Evolutionary conservation across 1,140 invertebrate genomes (phyloP).

Genomic region (Hydropsyche tenuis): DNA sequence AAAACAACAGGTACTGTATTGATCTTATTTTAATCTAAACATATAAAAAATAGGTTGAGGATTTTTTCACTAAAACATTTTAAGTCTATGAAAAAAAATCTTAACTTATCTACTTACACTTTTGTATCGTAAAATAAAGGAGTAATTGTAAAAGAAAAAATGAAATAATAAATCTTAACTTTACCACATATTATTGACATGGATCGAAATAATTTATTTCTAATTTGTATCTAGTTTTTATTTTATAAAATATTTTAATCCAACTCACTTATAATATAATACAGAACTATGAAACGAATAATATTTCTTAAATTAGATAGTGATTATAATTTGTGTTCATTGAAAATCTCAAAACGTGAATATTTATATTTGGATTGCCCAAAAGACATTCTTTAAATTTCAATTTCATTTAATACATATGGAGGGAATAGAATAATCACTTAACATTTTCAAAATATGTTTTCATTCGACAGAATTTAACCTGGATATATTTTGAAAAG

Average conservation of each 20-base stretch:
- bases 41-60: too few relatives aligned
- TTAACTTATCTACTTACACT: not conserved
- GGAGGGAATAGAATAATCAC: conserved; percentile 17
- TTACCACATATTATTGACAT: not conserved
- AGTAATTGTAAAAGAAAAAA: not conserved
- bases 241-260: too few relatives aligned
- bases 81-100: not conserved
- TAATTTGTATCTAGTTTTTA: too few relatives aligned
- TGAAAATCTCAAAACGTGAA: too few relatives aligned
- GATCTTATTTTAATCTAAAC: not conserved
- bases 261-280: too few relatives aligned
- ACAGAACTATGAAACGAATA: too few relatives aligned
- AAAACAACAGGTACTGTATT: conserved; percentile 15
- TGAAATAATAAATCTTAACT: not conserved
- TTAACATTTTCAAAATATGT: not conserved
- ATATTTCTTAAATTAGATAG: too few relatives aligned
- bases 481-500: not conserved
- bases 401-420: not conserved
- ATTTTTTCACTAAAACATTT: not conserved
- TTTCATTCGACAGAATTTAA: not conserved
- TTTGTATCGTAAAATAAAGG: not conserved
- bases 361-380: too few relatives aligned
- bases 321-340: too few relatives aligned
- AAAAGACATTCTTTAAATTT: too few relatives aligned
- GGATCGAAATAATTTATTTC: not conserved